Evolutionary conservation across 2,797 vertebrate species (phyloP), one percentile per base, ranked within the genome.

Genomic region (Cyclopterus lumpus): DNA sequence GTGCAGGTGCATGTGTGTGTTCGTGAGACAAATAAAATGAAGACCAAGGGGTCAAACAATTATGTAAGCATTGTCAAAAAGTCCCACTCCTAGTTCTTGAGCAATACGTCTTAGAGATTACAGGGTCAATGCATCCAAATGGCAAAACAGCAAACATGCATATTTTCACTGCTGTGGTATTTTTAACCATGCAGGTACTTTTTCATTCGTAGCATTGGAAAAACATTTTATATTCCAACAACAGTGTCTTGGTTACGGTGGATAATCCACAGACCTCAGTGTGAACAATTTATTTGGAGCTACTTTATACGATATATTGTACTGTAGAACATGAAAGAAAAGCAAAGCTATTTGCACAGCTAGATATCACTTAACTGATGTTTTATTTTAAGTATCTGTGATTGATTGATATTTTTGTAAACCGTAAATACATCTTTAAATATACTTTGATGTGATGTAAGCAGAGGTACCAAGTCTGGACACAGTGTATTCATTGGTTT

Each of bases 31-130:
- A 8, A 65, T 49, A 36, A 61, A 71, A 28, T 28, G 14, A 67
- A 44, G 26, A 72, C 20, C 20, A 68, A 66, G 38, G n/a, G 59
- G 61, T 76, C 36, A 71, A 68, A 67, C 44, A 32, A 46, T 80
- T 34, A 68, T 76, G 54, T 49, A 81, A 78, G 80, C 15, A 63
- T 6, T 32, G 11, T 51, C n/a, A 55, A 69, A 66, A 34, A 61
- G 58, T 48, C 49, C 14, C 66, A 42, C 34, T 36, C 42, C 24
- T 38, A 69, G 7, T 59, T 28, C 8, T 55, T 42, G 5, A 67
- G 38, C 15, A 54, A 16, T 20, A 68, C 24, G 30, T 30, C 9
- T 48, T 54, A 36, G 18, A 67, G 18, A 69, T 54, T 59, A 61
- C 55, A 66, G 8, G 18, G 8, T 20, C 46, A 59, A 8, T 66